Conservation (phyloP, 92 coral and sea anemone species). For the Porites divaricata region DNA sequence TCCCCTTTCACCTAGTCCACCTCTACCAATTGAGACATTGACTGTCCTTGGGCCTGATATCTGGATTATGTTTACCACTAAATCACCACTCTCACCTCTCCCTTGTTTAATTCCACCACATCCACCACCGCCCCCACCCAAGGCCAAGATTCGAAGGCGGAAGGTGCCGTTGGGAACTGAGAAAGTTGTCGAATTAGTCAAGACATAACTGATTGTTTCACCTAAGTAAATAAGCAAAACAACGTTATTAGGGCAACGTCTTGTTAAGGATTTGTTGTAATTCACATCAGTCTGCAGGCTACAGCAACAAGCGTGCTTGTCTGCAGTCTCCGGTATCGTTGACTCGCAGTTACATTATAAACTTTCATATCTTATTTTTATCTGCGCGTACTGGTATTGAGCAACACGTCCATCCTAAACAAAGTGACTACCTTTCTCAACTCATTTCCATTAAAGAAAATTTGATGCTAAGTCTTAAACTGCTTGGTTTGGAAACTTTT, state of each 20-base stretch:
- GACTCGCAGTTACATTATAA: not conserved
- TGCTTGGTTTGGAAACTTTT: too few species aligned
- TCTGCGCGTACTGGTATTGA: too few species aligned
- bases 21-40: conserved; percentile 54
- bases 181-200: conserved; percentile 16
- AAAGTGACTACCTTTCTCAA: too few species aligned
- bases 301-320: not conserved
- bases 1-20: conserved; percentile 41
- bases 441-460: too few species aligned
- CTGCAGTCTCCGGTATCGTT: not conserved
- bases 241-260: not conserved
- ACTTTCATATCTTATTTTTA: too few species aligned
- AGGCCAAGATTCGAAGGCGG: conserved; percentile 51
- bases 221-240: not conserved
- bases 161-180: conserved; percentile 31
- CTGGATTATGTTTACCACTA: conserved; percentile 18
- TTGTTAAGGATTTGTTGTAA: not conserved
- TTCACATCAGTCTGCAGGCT: not conserved
- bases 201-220: not conserved
- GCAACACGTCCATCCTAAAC: too few species aligned
- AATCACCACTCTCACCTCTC: conserved; percentile 30
- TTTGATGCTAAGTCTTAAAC: too few species aligned
- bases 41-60: conserved; percentile 22
- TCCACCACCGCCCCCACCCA: conserved; percentile 65
- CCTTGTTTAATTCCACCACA: conserved; percentile 38